These are phyloP conservation scores for Alcedo atthis DNA, from an alignment of 2,797 vertebrate species.

Conservation along the genomic window DNA sequence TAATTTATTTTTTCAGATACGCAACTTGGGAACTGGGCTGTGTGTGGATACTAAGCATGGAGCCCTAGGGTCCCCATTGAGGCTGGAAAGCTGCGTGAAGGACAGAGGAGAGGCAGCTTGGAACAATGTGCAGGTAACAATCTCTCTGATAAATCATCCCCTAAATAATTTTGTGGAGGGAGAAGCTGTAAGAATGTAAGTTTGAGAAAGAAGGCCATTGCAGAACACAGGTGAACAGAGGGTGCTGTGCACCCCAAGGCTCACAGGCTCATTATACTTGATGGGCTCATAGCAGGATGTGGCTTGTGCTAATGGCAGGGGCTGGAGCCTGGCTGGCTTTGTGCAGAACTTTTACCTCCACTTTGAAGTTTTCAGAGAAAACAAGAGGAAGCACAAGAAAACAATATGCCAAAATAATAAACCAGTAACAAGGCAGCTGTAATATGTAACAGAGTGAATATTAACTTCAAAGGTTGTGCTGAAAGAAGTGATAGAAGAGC, in stretches of 20 bases:
- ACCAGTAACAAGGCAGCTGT: constrained; percentile 44
- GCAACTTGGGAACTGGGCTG: constrained; percentile 84
- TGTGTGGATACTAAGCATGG: constrained; percentile 93
- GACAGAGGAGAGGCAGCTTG: constrained; percentile 86
- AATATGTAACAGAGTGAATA: constrained; percentile 59
- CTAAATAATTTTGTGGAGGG: not conserved
- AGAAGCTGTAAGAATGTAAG: not conserved
- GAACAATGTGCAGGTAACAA: constrained; percentile 90
- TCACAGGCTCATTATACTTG: not conserved
- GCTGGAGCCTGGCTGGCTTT: not conserved
- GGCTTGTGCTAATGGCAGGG: not conserved
- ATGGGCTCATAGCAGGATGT: not conserved
- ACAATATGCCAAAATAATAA: constrained; percentile 57
- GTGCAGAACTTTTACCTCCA: not conserved
- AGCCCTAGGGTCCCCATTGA: constrained; percentile 85
- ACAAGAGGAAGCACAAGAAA: constrained; percentile 45
- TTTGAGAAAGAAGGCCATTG: not conserved
- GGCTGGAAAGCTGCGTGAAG: constrained; percentile 89
- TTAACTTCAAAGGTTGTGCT: constrained; percentile 55
- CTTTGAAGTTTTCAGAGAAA: constrained; percentile 20
- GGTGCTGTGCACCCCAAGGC: not conserved
- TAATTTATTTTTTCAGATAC: constrained; percentile 78
- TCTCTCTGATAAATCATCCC: not conserved
- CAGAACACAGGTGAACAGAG: not conserved
- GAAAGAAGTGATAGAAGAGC: constrained; percentile 45